Conservation (phyloP, 2,888 invertebrate genomes). For the Toxonevra muliebris region DNA sequence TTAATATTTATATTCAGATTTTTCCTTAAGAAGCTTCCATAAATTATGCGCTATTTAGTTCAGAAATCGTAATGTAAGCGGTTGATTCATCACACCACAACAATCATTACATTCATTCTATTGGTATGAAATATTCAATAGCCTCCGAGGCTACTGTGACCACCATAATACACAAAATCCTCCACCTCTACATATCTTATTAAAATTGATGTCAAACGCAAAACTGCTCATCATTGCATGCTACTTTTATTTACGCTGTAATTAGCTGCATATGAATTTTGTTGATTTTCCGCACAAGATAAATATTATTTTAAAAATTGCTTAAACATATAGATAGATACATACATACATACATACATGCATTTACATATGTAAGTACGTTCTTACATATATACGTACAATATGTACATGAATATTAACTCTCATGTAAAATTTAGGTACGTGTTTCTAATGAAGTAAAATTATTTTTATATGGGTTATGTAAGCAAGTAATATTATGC, state of each 20-base stretch:
- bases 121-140: too few relatives aligned
- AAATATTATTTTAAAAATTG: slow-evolving; percentile 20
- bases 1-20: too few relatives aligned
- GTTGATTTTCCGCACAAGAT: slow-evolving; percentile 22
- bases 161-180: too few relatives aligned
- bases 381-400: not conserved
- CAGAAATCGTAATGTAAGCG: too few relatives aligned
- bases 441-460: not conserved
- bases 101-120: too few relatives aligned
- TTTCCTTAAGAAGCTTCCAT: too few relatives aligned
- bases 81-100: too few relatives aligned
- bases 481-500: not conserved
- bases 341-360: not conserved
- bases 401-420: slow-evolving; percentile 11
- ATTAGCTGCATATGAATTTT: slow-evolving; percentile 9
- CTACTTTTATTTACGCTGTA: not conserved
- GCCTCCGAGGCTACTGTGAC: too few relatives aligned
- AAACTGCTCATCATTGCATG: too few relatives aligned
- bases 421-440: slow-evolving; percentile 14
- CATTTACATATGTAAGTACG: not conserved
- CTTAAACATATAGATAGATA: not conserved
- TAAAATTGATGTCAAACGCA: too few relatives aligned
- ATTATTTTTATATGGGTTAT: not conserved
- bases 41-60: too few relatives aligned
- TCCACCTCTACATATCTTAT: too few relatives aligned